Evolutionary conservation across 2,888 invertebrate genomes (phyloP), one percentile per base, ranked within the genome.

Genomic region (Rhabditoides inermis): DNA sequence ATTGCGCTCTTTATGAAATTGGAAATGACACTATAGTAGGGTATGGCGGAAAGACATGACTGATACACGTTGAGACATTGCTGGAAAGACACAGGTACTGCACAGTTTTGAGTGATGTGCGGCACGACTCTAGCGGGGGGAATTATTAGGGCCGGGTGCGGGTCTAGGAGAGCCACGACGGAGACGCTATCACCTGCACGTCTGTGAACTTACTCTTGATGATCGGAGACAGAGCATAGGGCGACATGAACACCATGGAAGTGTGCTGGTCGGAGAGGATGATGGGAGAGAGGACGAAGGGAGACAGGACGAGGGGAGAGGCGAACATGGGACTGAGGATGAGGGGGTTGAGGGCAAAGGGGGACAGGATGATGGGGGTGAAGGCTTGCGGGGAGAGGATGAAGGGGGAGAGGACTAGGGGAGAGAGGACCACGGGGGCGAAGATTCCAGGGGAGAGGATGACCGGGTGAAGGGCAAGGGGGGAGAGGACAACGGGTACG

Each of bases 281-380:
- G 44, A 74, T 59, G 15, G 74, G 74, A 2, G 66, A 63, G 4
- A 74, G 62, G 5, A 72, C 72, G 56, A 73, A 72, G 22, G 73
- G 73, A 35, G 61, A 63, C 7, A 75, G 55, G 30, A 74, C 56
- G 18, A 74, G 50, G 22, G 65, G 64, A 44, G 63, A 68, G 18
- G 65, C 65, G 30, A 70, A 68, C 62, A 62, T 61, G 37, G 70
- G 72, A 20, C 61, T 66, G 35, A 72, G 50, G 39, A 72, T 67
- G n/a, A 69, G 49, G 18, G 73, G 73, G 40, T 62, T 64, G 44
- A 73, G 53, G 4, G 63, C 71, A 54, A 73, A 56, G 4, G 73
- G 73, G 4, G 30, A 15, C 6, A 42, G 49, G 18, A 49, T 49
- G 20, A 49, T 12, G 18, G 41, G 45, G n/a, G 35, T 36, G 20